Percentiles rank a stretch among this genome's conserved stretches.
Evolutionary conservation across 2,888 invertebrate genomes (phyloP).

Genomic region (Colostygia pectinataria): DNA sequence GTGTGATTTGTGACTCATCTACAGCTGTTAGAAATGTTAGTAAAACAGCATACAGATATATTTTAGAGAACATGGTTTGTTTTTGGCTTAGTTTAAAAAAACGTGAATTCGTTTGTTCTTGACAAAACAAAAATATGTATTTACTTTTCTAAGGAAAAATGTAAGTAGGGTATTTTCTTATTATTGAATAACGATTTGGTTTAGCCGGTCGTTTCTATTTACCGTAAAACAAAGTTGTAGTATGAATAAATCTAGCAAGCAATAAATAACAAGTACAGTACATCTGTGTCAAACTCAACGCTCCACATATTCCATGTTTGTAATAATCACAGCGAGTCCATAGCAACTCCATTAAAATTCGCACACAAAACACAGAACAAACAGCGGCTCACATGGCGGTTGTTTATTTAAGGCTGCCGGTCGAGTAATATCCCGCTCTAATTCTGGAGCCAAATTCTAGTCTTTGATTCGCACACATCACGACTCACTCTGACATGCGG

Average conservation of each 20-base stretch:
- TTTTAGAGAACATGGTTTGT: too few species aligned
- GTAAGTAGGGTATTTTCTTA: too few species aligned
- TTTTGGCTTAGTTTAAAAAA: too few species aligned
- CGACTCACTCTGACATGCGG: slow-evolving; percentile 55
- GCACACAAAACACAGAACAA: slow-evolving; percentile 46
- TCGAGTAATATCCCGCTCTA: slow-evolving; percentile 52
- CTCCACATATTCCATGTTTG: slow-evolving; percentile 26
- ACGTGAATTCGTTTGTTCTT: too few species aligned
- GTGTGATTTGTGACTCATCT: slow-evolving; percentile 24
- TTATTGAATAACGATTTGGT: too few species aligned
- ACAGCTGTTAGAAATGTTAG: too few species aligned
- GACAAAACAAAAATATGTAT: too few species aligned
- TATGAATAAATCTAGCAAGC: not conserved
- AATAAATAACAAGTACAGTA: not conserved
- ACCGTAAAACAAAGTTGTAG: too few species aligned
- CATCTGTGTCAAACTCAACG: not conserved
- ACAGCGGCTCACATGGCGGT: slow-evolving; percentile 40
- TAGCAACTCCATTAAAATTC: slow-evolving; percentile 45
- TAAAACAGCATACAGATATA: too few species aligned
- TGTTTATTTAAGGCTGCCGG: slow-evolving; percentile 53
- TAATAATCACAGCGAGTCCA: slow-evolving; percentile 37
- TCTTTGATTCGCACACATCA: slow-evolving; percentile 54
- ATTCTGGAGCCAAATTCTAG: slow-evolving; percentile 52
- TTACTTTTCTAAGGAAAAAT: too few species aligned
- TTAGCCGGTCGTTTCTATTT: too few species aligned